Evolutionary conservation across 2,888 invertebrate species (phyloP), one percentile per base, ranked within the genome.

Genomic region (Eupithecia subumbrata): DNA sequence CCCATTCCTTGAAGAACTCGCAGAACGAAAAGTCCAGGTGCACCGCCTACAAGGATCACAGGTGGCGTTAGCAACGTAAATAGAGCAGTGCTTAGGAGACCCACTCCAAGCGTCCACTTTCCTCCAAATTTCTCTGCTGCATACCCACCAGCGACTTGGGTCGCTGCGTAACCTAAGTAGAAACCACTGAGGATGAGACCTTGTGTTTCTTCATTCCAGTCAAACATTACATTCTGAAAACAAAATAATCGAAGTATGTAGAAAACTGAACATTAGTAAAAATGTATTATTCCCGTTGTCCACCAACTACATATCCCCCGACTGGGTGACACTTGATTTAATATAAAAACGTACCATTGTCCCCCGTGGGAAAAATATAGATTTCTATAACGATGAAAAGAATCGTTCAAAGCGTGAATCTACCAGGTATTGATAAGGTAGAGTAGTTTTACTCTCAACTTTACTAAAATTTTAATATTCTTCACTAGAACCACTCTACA

Each of bases 121-220:
- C 98, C 98, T 34, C 98, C 98, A 79, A 97, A 97, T 83, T 95
- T 96, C 82, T 97, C 97, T 0, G 98, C 97, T 72, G 98, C 88
- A 80, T 97, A 95, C 56, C 98, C 98, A 30, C 98, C 98, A 0
- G 98, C 98, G 7, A 98, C 92, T 88, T 98, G 98, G 0, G 98
- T 98, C 0, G 97, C 89, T 12, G 98, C 96, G 87, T 98, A 98
- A 0, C 98, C 98, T 94, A 97, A 97, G 91, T 97, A 98, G 87
- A 98, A 98, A 0, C 97, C 97, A 66, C 97, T 97, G 3, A 98
- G 92, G 68, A 98, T 97, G 7, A 97, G 87, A 0, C 98, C 98
- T 94, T 97, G 97, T 0, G 96, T 95, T 76, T 95, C 88, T 83
- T 96, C 96, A 56, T 96, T 95, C 97, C 97, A 97, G 1, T 96